phyloP scores from a whole-genome alignment of 1,140 invertebrate genomes.

The Arctopsyche grandis region DNA sequence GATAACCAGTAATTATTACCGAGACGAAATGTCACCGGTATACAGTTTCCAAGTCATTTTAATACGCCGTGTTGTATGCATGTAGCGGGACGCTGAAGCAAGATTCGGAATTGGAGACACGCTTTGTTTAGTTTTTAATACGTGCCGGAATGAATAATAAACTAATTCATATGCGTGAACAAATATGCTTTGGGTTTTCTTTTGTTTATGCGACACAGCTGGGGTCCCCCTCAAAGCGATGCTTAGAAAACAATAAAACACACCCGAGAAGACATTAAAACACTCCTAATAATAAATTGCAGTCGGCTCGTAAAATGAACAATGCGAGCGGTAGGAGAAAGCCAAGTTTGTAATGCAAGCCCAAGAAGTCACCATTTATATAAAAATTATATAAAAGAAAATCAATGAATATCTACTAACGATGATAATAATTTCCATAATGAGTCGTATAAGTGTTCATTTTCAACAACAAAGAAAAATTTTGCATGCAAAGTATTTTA shows the following conservation, averaged over 20 bases:
- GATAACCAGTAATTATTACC: constrained; percentile 10
- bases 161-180: constrained; percentile 36
- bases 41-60: too few relatives aligned
- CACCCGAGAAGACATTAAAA: constrained; percentile 8
- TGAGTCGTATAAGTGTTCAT: too few relatives aligned
- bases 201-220: constrained; percentile 24
- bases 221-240: neutral
- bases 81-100: too few relatives aligned
- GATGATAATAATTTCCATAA: too few relatives aligned
- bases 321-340: constrained; percentile 2
- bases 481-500: too few relatives aligned
- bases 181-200: constrained; percentile 29
- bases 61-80: too few relatives aligned
- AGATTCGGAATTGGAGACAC: neutral
- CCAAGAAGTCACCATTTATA: neutral
- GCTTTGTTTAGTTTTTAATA: constrained; percentile 18
- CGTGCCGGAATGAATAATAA: constrained; percentile 29
- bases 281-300: constrained; percentile 13
- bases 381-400: too few relatives aligned
- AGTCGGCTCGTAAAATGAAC: constrained; percentile 3
- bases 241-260: constrained; percentile 19
- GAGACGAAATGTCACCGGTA: neutral
- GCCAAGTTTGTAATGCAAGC: neutral
- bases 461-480: too few relatives aligned
- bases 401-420: too few relatives aligned